Conservation (phyloP, 2,888 invertebrate species). For the Phortica okadai region DNA sequence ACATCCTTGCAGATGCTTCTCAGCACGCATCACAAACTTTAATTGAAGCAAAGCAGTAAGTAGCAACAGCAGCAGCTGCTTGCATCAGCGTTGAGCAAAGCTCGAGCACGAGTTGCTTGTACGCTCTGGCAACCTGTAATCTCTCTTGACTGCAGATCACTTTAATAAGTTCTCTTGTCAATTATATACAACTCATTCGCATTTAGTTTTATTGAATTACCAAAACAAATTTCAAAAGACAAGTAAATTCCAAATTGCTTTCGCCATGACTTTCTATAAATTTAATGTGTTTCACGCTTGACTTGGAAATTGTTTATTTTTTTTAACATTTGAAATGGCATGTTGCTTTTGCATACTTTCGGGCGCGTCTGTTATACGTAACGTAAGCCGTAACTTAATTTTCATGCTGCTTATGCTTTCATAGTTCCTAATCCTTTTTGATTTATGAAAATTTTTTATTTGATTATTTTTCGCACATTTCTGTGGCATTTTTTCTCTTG, state of each 20-base stretch:
- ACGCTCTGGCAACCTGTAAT: not conserved
- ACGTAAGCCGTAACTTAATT: not conserved
- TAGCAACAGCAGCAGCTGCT: constrained; percentile 36
- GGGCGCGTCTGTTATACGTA: not conserved
- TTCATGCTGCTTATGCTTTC: constrained; percentile 4
- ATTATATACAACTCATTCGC: not conserved
- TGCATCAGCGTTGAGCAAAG: not conserved
- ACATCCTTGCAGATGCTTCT: constrained; percentile 28
- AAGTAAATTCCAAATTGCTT: not conserved
- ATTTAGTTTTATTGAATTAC: constrained; percentile 19
- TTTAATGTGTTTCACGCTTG: not conserved
- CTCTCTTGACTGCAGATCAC: not conserved
- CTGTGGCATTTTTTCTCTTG: not conserved
- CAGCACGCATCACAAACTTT: constrained; percentile 43
- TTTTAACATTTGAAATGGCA: not conserved
- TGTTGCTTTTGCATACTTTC: not conserved
- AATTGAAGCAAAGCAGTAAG: constrained; percentile 53
- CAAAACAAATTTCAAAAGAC: not conserved
- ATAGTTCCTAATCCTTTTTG: constrained; percentile 28
- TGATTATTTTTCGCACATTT: constrained; percentile 2
- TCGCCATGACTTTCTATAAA: not conserved
- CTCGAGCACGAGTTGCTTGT: too few species aligned
- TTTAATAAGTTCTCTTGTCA: not conserved
- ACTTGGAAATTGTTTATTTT: not conserved
- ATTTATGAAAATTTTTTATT: constrained; percentile 28